Conservation (phyloP, 2,888 invertebrate species). For the Xestia sexstrigata region DNA sequence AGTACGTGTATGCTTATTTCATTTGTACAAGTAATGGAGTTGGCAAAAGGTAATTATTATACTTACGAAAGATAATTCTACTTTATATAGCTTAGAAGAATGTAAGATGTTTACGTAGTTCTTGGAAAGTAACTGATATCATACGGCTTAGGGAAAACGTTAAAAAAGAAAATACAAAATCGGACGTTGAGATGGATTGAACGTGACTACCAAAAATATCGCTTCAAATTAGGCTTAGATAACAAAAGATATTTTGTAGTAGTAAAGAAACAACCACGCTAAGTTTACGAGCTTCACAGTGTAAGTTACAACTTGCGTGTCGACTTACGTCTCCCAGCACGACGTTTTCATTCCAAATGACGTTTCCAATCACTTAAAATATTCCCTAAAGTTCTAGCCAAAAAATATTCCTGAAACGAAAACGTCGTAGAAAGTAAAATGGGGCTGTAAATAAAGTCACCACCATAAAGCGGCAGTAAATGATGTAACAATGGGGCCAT, state of each 20-base stretch:
- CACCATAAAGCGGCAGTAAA: constrained; percentile 51
- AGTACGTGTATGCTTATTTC: neutral
- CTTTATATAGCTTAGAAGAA: neutral
- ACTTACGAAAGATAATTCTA: neutral
- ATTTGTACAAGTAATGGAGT: neutral
- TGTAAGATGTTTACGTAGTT: neutral
- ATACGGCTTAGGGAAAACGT: neutral
- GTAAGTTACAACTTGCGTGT: constrained; percentile 47
- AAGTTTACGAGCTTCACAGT: constrained; percentile 13
- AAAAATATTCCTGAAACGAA: constrained; percentile 42
- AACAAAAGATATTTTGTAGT: constrained; percentile 12
- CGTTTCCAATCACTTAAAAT: constrained; percentile 50
- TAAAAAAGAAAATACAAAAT: constrained; percentile 19
- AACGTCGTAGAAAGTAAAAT: constrained; percentile 44
- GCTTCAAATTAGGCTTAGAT: constrained; percentile 32
- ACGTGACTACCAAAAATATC: constrained; percentile 8
- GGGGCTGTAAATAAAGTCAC: constrained; percentile 47
- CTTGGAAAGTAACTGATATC: constrained; percentile 5
- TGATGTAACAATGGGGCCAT: constrained; percentile 43
- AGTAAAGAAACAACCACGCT: constrained; percentile 6
- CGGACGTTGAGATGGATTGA: constrained; percentile 40
- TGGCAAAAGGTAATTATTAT: neutral
- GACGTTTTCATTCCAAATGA: constrained; percentile 20
- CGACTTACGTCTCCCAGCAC: constrained; percentile 17
- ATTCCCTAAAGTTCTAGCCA: constrained; percentile 44